phyloP scores from a whole-genome alignment of 2,888 invertebrate genomes.

The Diarsia dahlii region DNA sequence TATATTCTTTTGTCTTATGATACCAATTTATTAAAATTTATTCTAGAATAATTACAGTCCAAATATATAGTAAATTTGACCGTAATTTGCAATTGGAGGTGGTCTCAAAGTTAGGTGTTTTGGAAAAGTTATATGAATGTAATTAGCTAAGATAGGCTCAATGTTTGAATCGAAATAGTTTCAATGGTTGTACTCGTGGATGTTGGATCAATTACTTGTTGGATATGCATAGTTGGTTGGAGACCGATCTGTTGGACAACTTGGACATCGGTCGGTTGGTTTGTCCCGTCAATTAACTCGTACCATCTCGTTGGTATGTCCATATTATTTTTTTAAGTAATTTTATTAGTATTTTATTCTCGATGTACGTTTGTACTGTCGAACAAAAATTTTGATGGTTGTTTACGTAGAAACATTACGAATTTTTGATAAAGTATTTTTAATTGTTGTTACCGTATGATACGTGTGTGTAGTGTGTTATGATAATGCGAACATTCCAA shows the following conservation, averaged over 20 bases:
- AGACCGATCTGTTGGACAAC: slow-evolving; percentile 72
- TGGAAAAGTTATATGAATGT: slow-evolving; percentile 77
- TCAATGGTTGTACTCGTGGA: slow-evolving; percentile 78
- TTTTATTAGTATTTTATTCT: slow-evolving; percentile 80
- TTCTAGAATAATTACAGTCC: slow-evolving; percentile 14
- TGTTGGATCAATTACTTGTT: slow-evolving; percentile 75
- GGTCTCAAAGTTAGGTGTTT: slow-evolving; percentile 75
- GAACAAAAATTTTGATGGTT: slow-evolving; percentile 75
- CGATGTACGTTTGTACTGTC: slow-evolving; percentile 68
- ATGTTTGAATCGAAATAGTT: slow-evolving; percentile 77
- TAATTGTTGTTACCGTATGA: slow-evolving; percentile 87
- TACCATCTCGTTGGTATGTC: slow-evolving; percentile 82
- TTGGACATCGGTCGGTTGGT: slow-evolving; percentile 74
- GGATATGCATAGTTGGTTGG: slow-evolving; percentile 67
- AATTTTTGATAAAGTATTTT: slow-evolving; percentile 81
- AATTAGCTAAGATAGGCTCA: slow-evolving; percentile 76
- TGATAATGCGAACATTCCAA: slow-evolving; percentile 83
- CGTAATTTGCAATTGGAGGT: slow-evolving; percentile 47
- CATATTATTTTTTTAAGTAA: slow-evolving; percentile 86
- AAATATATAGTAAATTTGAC: slow-evolving; percentile 12
- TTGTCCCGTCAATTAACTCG: slow-evolving; percentile 87
- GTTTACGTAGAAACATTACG: slow-evolving; percentile 74
- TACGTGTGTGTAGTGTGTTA: slow-evolving; percentile 77
- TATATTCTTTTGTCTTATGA: slow-evolving; percentile 14
- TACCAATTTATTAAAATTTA: slow-evolving; percentile 13